Evolutionary conservation across 2,888 invertebrate species (phyloP), one percentile per base, ranked within the genome.

Genomic region (Diogma glabrata): DNA sequence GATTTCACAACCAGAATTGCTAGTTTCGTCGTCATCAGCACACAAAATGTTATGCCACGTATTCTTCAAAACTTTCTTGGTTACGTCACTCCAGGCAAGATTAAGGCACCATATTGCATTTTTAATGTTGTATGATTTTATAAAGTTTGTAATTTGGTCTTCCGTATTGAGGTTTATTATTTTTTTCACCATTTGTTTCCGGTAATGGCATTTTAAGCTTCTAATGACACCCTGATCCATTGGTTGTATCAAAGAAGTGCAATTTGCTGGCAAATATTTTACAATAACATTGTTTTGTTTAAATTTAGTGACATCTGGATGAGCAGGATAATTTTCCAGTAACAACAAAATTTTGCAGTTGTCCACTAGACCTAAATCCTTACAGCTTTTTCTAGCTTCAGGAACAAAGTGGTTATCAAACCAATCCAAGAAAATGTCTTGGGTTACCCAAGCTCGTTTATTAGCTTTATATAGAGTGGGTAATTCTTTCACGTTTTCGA

Each of bases 21-120:
- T 40, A 40, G 19, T 40, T 8, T 40, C 40, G 36, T 14, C 40
- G 9, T 19, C 40, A 40, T 40, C 40, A 19, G 8, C 4, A 40
- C 40, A 40, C 40, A 40, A 40, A 40, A 40, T 40, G 19, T 40
- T 40, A 19, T 8, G 40, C 40, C 19, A 40, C 40, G 40, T 19
- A 40, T 40, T 40, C 19, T 40, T 40, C 19, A 40, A 40, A 4
- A 19, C 40, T 40, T 40, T 20, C 40, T 40, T 40, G 19, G 17
- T 40, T 19, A 40, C 17, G 40, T 40, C 9, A 40, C 40, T 19
- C 19, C 40, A 40, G 17, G 19, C 19, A 19, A 9, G 40, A 40
- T 40, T 19, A 40, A 40, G 40, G 19, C 19, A 40, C 40, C 19
- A 40, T 19, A 40, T 17, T 19, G 40, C 40, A 20, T 40, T 40